Conservation (phyloP, 1,140 invertebrate genomes). For the Pseudomyrmex dendroicus region DNA sequence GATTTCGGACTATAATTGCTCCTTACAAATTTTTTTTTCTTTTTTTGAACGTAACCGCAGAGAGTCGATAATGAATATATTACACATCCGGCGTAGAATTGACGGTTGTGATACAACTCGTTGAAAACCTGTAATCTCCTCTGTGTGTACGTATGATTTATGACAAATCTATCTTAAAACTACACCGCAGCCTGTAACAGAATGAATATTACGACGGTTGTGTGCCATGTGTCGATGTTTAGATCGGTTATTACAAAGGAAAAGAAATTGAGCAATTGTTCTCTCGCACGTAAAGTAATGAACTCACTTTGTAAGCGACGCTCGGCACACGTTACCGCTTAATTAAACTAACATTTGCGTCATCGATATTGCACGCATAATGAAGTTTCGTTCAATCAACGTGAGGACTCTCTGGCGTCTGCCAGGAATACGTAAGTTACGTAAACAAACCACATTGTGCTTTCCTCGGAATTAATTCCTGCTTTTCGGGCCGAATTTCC, state of each 20-base stretch:
- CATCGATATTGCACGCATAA: neutral
- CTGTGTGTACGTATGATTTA: neutral
- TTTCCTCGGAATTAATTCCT: neutral
- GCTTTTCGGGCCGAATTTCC: neutral
- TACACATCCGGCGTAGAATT: conserved; percentile 27
- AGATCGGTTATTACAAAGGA: neutral
- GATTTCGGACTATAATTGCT: neutral
- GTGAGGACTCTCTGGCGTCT: neutral
- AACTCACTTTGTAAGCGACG: neutral
- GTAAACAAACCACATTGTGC: neutral
- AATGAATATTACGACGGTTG: neutral
- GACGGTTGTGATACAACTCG: neutral
- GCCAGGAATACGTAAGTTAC: conserved; percentile 32
- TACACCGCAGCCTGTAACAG: neutral
- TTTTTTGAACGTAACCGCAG: neutral
- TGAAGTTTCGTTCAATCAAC: conserved; percentile 26
- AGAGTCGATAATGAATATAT: conserved; percentile 30
- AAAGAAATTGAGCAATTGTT: neutral
- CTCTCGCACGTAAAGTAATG: neutral
- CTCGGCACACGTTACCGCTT: neutral
- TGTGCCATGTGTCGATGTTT: conserved; percentile 1
- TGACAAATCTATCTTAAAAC: conserved; percentile 30
- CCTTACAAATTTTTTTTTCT: neutral
- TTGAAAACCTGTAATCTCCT: conserved; percentile 38
- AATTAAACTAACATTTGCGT: conserved; percentile 31